Conservation (phyloP, 2,113 vertebrate species). For the Periophthalmus modestus region DNA sequence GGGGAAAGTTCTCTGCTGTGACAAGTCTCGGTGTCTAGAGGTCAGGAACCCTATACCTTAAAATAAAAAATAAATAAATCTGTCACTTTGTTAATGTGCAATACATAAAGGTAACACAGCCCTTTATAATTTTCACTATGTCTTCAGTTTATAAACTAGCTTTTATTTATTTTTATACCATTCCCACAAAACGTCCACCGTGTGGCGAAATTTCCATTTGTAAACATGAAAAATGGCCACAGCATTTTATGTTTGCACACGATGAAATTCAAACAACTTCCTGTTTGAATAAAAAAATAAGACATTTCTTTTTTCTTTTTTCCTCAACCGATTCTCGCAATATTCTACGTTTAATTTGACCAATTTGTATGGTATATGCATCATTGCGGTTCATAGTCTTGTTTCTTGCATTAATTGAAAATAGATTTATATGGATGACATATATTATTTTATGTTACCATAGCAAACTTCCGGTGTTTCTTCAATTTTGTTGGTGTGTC, state of each 20-base stretch:
- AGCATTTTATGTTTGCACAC: slow-evolving; percentile 5
- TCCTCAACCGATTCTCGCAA: no score
- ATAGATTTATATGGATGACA: not conserved
- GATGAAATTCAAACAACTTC: not conserved
- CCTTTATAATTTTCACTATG: no score
- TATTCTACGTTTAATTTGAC: not conserved
- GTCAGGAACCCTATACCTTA: no score
- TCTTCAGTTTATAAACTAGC: not conserved
- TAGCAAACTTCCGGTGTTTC: not conserved
- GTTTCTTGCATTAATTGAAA: not conserved
- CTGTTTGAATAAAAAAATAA: not conserved
- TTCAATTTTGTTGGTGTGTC: not conserved
- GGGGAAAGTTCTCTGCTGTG: no score
- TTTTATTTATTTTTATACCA: not conserved
- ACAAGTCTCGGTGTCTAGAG: no score
- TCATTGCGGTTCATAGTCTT: not conserved
- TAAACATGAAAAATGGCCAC: not conserved
- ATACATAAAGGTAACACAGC: no score
- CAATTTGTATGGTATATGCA: slow-evolving; percentile 69
- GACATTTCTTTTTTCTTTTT: not conserved
- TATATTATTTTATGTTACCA: not conserved
- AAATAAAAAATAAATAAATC: no score
- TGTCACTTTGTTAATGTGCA: no score
- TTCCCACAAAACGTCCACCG: slow-evolving; percentile 3
- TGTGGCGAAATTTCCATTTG: slow-evolving; percentile 23